These are phyloP conservation scores for Alethe diademata DNA, from an alignment of 2,113 vertebrate species.

Conservation along the genomic window DNA sequence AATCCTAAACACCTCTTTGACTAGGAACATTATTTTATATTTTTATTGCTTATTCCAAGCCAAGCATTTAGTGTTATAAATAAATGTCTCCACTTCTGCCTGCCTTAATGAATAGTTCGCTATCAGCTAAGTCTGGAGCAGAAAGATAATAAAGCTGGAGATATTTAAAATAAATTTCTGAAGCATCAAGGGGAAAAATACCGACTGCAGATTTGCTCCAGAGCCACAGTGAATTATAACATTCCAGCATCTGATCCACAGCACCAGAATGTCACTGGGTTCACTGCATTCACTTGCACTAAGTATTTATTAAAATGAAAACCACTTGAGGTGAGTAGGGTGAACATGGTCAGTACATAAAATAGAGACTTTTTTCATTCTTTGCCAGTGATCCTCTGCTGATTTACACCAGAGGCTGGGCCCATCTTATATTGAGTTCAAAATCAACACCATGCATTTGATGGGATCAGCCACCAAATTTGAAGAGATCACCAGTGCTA, in stretches of 20 bases:
- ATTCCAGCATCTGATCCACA: not conserved
- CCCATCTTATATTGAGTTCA: not conserved
- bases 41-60: not conserved
- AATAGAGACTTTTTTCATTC: not conserved
- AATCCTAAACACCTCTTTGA: not conserved
- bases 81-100: not conserved
- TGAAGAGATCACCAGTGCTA: not conserved
- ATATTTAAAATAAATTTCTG: not conserved
- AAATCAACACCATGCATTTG: not conserved
- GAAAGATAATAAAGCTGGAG: not conserved
- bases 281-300: not conserved
- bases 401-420: not conserved
- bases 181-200: not conserved
- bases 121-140: not conserved
- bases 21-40: not conserved
- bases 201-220: not conserved
- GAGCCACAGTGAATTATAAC: not conserved
- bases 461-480: not conserved
- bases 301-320: not conserved
- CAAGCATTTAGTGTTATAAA: not conserved
- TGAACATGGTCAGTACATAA: not conserved
- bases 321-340: not conserved
- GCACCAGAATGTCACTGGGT: not conserved
- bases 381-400: not conserved
- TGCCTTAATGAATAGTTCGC: not conserved